Percentiles rank a stretch among this genome's conserved stretches.
Conservation (phyloP, 2,888 invertebrate genomes). For the Sesia apiformis region DNA sequence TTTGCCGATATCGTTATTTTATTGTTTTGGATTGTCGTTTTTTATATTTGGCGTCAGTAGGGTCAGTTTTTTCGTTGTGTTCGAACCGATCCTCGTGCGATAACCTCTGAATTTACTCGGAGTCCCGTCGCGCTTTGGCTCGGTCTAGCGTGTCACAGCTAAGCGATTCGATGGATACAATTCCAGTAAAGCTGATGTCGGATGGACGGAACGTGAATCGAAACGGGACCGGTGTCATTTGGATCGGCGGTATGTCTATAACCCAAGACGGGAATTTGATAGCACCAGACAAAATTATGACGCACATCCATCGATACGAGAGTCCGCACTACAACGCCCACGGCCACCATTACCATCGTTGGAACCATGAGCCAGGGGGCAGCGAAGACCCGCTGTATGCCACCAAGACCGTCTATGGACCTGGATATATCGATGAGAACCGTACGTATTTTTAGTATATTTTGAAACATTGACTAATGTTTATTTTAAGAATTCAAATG, state of each 20-base stretch:
- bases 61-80: conserved; percentile 42
- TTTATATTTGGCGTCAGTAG: conserved; percentile 39
- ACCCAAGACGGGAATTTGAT: conserved; percentile 70
- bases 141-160: conserved; percentile 55
- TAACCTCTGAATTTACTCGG: conserved; percentile 43
- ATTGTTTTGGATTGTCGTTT: conserved; percentile 39
- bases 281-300: conserved; percentile 67
- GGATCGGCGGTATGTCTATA: conserved; percentile 73
- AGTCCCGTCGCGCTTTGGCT: conserved; percentile 57
- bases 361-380: conserved; percentile 69
- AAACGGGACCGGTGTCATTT: conserved; percentile 56
- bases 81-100: conserved; percentile 52
- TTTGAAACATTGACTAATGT: no score
- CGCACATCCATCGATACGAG: conserved; percentile 65
- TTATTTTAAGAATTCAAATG: no score
- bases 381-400: conserved; percentile 66
- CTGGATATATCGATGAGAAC: conserved; percentile 70
- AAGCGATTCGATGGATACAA: conserved; percentile 70
- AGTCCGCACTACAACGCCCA: conserved; percentile 71
- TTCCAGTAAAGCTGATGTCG: conserved; percentile 73
- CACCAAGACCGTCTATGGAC: conserved; percentile 74
- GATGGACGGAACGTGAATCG: conserved; percentile 62
- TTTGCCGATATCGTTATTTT: not conserved
- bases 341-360: conserved; percentile 65
- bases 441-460: conserved; percentile 56